Conservation (phyloP, 1,140 invertebrate species). For the Bombus soroeensis region DNA sequence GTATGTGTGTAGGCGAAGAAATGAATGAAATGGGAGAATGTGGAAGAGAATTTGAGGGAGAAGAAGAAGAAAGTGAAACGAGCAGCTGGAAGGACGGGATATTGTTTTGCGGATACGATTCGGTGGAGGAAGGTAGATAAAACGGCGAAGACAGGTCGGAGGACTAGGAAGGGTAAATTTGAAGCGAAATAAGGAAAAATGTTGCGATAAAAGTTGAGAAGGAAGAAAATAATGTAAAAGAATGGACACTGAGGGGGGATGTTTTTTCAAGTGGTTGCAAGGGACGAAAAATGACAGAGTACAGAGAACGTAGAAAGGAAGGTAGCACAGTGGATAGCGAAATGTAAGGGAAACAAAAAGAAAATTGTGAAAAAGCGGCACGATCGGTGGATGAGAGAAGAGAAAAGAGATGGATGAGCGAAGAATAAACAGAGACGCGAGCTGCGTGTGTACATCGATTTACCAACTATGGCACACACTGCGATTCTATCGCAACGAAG, state of each 20-base stretch:
- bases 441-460: neutral
- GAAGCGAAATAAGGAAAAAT: neutral
- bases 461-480: neutral
- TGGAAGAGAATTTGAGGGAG: neutral
- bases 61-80: neutral
- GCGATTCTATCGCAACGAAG: conserved; percentile 1
- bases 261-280: neutral
- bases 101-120: neutral
- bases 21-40: neutral
- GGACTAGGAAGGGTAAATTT: neutral
- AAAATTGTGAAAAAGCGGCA: too few species aligned
- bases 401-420: neutral
- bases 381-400: neutral
- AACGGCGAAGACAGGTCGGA: neutral
- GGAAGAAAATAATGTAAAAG: neutral
- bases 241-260: neutral
- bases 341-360: neutral
- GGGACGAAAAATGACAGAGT: neutral
- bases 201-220: too few species aligned
- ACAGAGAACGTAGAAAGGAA: too few species aligned
- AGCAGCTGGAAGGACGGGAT: neutral
- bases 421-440: neutral
- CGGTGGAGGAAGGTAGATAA: neutral
- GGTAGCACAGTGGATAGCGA: neutral
- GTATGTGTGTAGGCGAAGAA: neutral